Base-by-base conservation (phyloP, 2,888 invertebrate genomes). In the Drosophila atripex region DNA sequence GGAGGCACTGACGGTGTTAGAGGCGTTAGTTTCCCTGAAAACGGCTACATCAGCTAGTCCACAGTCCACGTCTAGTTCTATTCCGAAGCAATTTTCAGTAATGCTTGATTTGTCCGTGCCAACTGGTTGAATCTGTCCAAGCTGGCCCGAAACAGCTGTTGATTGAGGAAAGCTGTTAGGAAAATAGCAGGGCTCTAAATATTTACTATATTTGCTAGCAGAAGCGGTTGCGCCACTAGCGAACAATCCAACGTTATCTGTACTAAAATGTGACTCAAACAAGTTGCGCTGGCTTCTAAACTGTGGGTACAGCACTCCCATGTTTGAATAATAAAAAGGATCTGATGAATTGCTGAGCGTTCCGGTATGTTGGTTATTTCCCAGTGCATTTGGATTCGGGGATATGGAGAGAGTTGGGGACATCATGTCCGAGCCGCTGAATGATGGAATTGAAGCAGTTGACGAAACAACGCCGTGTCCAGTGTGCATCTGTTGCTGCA, bases 401-500 rank as follows among this genome's bases (percentile, higher is more conserved):
- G 95, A 94, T 12, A 93, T 89, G 38, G 93, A 93, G 73, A 93
- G 93, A 54, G 92, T 93, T 45, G 94, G 95, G 86, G 93, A 95
- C 83, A 91, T 92, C 57, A 39, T 52, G 5, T 77, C 80, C 30
- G 64, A 94, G 82, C 92, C 93, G 65, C 89, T 92, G 77, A 83
- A 93, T 9, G 59, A 38, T 9, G 59, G 39, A 16, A 39, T 55
- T 5, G 60, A 41, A 14, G 70, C 52, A 14, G 82, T 77, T 4
- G 78, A 71, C 18, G 77, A 60, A 92, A 82, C 92, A 25, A 82
- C 79, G n/a, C 69, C 77, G 55, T 89, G 90, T 57, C 89, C 88
- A 80, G 91, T 91, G 73, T 93, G 93, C 73, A 93, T 93, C 92
- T 96, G 96, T 92, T 97, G 97, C 92, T 97, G 96, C 93, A 97